A percentile compares a stretch with the other conserved stretches of the same genome.
These are phyloP conservation scores for Strigops habroptila DNA, from an alignment of 2,113 vertebrate genomes.

Conservation along the genomic window DNA sequence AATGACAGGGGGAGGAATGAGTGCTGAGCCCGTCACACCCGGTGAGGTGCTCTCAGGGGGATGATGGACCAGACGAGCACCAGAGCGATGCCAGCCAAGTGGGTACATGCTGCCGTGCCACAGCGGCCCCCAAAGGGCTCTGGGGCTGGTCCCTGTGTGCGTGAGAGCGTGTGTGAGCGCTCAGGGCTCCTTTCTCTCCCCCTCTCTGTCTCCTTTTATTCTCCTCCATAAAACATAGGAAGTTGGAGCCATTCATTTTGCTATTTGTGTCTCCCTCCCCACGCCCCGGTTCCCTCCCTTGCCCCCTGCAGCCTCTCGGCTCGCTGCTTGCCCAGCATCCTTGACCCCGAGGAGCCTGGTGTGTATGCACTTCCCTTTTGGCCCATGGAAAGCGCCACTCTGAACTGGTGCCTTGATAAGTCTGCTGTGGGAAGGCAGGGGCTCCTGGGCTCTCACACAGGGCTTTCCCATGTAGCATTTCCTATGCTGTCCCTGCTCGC, in stretches of 20 bases:
- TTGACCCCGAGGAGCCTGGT: constrained; percentile 73
- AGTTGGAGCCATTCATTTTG: constrained; percentile 66
- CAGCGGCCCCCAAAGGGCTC: fast-evolving
- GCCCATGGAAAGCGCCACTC: constrained; percentile 65
- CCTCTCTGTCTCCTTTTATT: constrained; percentile 6
- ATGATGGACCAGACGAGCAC: neutral
- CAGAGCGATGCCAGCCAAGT: neutral
- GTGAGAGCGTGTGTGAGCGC: neutral
- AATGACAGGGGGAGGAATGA: neutral
- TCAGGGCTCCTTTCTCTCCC: neutral
- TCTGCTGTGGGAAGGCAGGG: constrained; percentile 76
- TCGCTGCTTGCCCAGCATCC: constrained; percentile 58
- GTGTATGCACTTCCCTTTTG: constrained; percentile 77
- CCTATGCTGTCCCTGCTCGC: constrained; percentile 51
- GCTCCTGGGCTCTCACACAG: constrained; percentile 76
- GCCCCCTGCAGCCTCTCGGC: constrained; percentile 50
- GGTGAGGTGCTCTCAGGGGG: fast-evolving
- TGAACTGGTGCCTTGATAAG: constrained; percentile 64
- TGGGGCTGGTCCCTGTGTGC: neutral
- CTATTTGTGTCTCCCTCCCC: constrained; percentile 65
- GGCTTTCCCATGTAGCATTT: constrained; percentile 70
- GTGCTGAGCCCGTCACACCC: neutral
- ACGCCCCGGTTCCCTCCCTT: constrained; percentile 36
- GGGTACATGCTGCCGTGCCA: neutral
- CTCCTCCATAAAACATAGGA: constrained; percentile 52